Conservation (phyloP, 35 echinoderm and acorn worm genomes). For the Heliocidaris erythrogramma region DNA sequence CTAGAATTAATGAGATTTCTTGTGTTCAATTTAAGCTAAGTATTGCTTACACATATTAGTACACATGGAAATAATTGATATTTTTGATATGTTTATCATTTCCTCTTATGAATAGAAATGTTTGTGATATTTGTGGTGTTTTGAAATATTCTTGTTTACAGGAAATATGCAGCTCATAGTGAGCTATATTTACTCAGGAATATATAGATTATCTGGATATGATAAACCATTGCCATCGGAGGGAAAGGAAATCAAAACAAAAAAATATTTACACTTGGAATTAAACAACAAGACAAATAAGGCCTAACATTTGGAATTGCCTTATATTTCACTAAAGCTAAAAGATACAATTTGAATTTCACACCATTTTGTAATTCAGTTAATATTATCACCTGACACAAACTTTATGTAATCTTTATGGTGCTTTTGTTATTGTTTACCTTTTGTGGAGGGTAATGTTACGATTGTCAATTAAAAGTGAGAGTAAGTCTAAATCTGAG, state of each 20-base stretch:
- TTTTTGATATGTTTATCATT: neutral
- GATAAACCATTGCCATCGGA: neutral
- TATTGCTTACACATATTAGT: too few species aligned
- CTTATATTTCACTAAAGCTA: neutral
- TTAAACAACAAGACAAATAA: too few species aligned
- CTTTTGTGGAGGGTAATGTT: too few species aligned
- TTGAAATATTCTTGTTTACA: neutral
- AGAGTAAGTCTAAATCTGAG: too few species aligned
- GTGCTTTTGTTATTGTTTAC: too few species aligned
- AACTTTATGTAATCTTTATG: neutral
- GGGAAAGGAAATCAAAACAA: neutral
- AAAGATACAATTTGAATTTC: neutral
- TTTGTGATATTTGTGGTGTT: neutral
- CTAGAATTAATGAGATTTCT: conserved; percentile 7
- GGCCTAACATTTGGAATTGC: neutral
- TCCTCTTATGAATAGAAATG: neutral
- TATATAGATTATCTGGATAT: neutral
- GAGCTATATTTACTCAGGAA: neutral
- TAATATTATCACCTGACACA: neutral
- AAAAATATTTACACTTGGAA: neutral
- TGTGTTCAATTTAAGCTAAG: neutral
- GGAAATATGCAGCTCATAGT: neutral
- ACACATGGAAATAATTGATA: neutral
- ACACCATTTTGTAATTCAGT: neutral
- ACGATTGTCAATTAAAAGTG: too few species aligned